Conservation (phyloP, 1,140 invertebrate species). For the Halesus radiatus region DNA sequence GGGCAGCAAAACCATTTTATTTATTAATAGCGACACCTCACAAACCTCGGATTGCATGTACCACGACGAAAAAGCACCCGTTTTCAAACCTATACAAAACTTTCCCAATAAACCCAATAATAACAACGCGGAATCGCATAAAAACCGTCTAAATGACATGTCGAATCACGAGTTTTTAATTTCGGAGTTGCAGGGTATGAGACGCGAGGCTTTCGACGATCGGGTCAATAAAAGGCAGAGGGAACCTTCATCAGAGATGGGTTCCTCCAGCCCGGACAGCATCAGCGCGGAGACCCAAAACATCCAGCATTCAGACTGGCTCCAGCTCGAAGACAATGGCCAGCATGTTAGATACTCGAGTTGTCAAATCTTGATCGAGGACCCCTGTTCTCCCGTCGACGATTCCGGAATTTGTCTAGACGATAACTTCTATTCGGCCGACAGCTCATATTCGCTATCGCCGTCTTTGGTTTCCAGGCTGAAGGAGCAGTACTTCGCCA, state of each 20-base stretch:
- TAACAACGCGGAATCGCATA: conserved; percentile 58
- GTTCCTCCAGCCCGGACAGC: conserved; percentile 53
- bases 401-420: conserved; percentile 54
- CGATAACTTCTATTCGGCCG: conserved; percentile 51
- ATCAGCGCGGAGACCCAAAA: conserved; percentile 56
- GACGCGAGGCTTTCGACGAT: conserved; percentile 64
- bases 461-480: conserved; percentile 64
- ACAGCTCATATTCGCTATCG: conserved; percentile 49
- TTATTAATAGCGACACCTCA: conserved; percentile 51
- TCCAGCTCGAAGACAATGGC: conserved; percentile 63
- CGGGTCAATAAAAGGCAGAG: conserved; percentile 62
- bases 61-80: neutral
- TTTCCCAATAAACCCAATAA: conserved; percentile 24
- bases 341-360: conserved; percentile 64
- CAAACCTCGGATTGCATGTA: conserved; percentile 28
- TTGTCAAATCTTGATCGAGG: conserved; percentile 66
- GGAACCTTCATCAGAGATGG: conserved; percentile 58
- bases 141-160: conserved; percentile 69
- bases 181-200: conserved; percentile 72
- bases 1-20: conserved; percentile 50
- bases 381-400: conserved; percentile 51
- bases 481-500: conserved; percentile 71
- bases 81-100: conserved; percentile 2
- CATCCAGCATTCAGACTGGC: conserved; percentile 67
- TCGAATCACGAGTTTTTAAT: conserved; percentile 74